Evolutionary conservation across 2,113 vertebrate species (phyloP).

Genomic region (Triplophysa siluroides): DNA sequence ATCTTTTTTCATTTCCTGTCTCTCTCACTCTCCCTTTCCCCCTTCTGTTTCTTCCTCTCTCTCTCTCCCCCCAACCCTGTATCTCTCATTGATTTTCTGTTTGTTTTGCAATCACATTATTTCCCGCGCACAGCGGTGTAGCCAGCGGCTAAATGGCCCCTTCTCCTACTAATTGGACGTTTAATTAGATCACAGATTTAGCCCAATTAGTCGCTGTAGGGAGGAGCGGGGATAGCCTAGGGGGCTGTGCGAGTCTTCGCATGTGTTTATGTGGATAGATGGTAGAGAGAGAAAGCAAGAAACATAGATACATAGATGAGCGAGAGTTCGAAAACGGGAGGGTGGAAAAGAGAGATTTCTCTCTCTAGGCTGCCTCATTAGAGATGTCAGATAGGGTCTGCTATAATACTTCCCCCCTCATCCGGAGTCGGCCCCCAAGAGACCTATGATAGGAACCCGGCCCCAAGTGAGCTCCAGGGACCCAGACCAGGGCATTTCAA

Average conservation of each 20-base stretch:
- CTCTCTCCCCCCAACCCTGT: slow-evolving; percentile 35
- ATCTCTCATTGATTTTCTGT: slow-evolving; percentile 77
- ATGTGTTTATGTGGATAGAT: slow-evolving; percentile 34
- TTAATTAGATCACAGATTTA: slow-evolving; percentile 85
- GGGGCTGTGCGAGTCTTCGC: slow-evolving; percentile 21
- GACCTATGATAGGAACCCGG: slow-evolving; percentile 16
- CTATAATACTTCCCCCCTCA: slow-evolving; percentile 27
- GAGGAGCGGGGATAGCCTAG: slow-evolving; percentile 56
- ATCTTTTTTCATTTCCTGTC: slow-evolving; percentile 51
- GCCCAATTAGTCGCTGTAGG: slow-evolving; percentile 78
- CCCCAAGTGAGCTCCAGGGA: slow-evolving; percentile 11
- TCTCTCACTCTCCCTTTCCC: slow-evolving; percentile 44
- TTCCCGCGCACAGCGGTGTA: slow-evolving; percentile 73
- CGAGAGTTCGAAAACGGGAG: not conserved
- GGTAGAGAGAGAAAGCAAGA: slow-evolving; percentile 35
- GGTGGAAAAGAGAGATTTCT: slow-evolving; percentile 30
- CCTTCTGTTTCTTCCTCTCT: slow-evolving; percentile 47
- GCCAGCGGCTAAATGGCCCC: slow-evolving; percentile 76
- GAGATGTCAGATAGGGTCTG: slow-evolving; percentile 38
- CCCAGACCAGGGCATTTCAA: slow-evolving; percentile 5
- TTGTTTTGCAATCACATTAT: slow-evolving; percentile 80
- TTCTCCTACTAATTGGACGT: slow-evolving; percentile 81
- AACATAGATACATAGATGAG: not conserved
- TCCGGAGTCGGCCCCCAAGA: slow-evolving; percentile 1
- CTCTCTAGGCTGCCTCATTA: slow-evolving; percentile 39